Percentiles rank a stretch among this genome's conserved stretches.
Evolutionary conservation across 2,888 invertebrate genomes (phyloP).

Genomic region (Busseola fusca): DNA sequence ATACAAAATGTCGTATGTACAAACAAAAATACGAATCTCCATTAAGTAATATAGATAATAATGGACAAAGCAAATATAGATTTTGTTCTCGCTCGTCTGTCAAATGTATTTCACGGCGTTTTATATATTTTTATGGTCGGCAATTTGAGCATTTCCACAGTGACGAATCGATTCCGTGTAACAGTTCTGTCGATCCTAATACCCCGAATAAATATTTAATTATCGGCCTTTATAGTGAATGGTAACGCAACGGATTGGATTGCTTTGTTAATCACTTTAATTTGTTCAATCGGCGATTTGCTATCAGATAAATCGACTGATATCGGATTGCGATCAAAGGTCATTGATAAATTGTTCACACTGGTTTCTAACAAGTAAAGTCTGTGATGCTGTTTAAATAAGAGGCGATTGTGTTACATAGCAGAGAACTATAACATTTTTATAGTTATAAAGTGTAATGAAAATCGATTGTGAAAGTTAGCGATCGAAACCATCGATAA

Average conservation of each 20-base stretch:
- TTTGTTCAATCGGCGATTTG: constrained; percentile 68
- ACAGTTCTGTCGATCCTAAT: constrained; percentile 82
- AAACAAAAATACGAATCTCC: constrained; percentile 39
- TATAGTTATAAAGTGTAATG: constrained; percentile 58
- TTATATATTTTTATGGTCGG: constrained; percentile 72
- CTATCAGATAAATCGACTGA: constrained; percentile 62
- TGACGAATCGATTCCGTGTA: constrained; percentile 84
- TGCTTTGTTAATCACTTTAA: constrained; percentile 81
- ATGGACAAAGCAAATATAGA: constrained; percentile 77
- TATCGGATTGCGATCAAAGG: constrained; percentile 61
- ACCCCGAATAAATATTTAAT: constrained; percentile 88
- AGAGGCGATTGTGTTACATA: constrained; percentile 57
- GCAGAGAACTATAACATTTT: constrained; percentile 45
- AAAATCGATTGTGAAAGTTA: constrained; percentile 70
- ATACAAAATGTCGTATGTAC: constrained; percentile 24
- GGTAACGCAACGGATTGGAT: constrained; percentile 82
- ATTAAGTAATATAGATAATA: constrained; percentile 34
- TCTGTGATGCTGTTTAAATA: constrained; percentile 62
- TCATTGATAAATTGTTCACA: constrained; percentile 60
- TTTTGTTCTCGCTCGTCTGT: constrained; percentile 76
- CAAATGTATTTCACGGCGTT: constrained; percentile 84
- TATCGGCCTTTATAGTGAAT: constrained; percentile 84
- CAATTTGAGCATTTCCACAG: constrained; percentile 82
- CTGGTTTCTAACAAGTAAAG: constrained; percentile 61
- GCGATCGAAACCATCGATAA: constrained; percentile 68